Base-by-base conservation (phyloP, 2,888 invertebrate genomes). In the Emmelina monodactyla region DNA sequence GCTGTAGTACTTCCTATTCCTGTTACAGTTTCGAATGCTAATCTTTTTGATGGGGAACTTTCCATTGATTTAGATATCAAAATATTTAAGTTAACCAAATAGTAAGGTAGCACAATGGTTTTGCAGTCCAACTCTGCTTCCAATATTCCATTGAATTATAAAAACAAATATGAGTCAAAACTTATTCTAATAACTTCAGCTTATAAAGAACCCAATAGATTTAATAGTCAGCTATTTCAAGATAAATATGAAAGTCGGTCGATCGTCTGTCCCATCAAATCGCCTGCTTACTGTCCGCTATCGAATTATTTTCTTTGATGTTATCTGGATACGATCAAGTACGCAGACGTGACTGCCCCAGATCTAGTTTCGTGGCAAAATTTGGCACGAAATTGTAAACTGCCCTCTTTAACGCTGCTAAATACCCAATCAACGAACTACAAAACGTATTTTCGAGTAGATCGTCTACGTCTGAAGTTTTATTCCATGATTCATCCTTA, bases 381-480 rank as follows among this genome's bases (percentile, higher is more conserved):
- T 64, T 78, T 78, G 78, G 78, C 78, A 76, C 73, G 69, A 58
- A 66, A 72, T 63, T 72, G 72, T 79, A 79, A 78, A 79, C 78
- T 79, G 73, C 63, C 73, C 76, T 75, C 76, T 68, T 78, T 79
- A 67, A 66, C 59, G 65, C 61, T 59, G 60, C 58, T 62, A 58
- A 68, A 70, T 62, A 65, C 57, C 58, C 55, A 58, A 60, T 61
- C 53, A 55, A 19, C n/a, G 47, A 45, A 50, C 46, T 48, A 48
- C 50, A 49, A 44, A 47, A 52, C 43, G 38, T 32, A 37, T 33
- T 39, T 42, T 47, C 45, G 37, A 49, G 40, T 43, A 41, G n/a
- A n/a, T n/a, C n/a, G n/a, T n/a, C n/a, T n/a, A n/a, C n/a, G n/a
- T n/a, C n/a, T n/a, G n/a, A n/a, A n/a, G n/a, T n/a, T n/a, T n/a